Conservation (phyloP, 2,113 vertebrate species). For the Condylura cristata region DNA sequence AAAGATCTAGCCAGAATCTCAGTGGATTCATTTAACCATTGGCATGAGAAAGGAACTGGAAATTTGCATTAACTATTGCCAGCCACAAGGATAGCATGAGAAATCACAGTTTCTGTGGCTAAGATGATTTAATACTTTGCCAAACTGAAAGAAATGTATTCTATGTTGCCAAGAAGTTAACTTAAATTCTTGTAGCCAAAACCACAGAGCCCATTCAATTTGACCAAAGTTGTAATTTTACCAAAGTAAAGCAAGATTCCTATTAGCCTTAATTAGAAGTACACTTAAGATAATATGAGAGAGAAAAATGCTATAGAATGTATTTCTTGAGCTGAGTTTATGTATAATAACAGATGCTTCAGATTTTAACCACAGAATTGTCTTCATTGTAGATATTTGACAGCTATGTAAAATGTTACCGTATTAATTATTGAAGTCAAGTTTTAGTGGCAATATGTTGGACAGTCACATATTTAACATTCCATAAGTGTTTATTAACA, state of each 20-base stretch:
- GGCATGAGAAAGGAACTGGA: conserved; percentile 51
- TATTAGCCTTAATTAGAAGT: conserved; percentile 39
- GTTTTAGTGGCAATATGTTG: not conserved
- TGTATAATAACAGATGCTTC: not conserved
- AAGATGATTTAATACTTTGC: conserved; percentile 68
- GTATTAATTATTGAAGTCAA: conserved; percentile 35
- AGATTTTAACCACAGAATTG: conserved; percentile 4
- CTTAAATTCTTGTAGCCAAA: conserved; percentile 66
- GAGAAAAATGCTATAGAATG: not conserved
- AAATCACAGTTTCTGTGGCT: conserved; percentile 59
- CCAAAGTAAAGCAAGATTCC: conserved; percentile 45
- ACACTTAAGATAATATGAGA: not conserved
- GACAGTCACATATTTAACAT: not conserved
- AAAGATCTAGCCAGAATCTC: conserved; percentile 59
- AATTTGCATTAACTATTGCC: conserved; percentile 60
- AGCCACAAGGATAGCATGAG: conserved; percentile 60
- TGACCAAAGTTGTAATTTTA: conserved; percentile 55
- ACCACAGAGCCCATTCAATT: conserved; percentile 55
- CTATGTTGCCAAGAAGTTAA: conserved; percentile 68
- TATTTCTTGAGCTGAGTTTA: not conserved
- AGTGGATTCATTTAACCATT: conserved; percentile 51
- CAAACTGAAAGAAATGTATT: conserved; percentile 69
- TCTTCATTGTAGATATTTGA: conserved; percentile 10
- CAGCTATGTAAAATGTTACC: not conserved
- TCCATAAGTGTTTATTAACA: not conserved